Conservation (phyloP, 2,113 vertebrate genomes). For the Pelecanus crispus region DNA sequence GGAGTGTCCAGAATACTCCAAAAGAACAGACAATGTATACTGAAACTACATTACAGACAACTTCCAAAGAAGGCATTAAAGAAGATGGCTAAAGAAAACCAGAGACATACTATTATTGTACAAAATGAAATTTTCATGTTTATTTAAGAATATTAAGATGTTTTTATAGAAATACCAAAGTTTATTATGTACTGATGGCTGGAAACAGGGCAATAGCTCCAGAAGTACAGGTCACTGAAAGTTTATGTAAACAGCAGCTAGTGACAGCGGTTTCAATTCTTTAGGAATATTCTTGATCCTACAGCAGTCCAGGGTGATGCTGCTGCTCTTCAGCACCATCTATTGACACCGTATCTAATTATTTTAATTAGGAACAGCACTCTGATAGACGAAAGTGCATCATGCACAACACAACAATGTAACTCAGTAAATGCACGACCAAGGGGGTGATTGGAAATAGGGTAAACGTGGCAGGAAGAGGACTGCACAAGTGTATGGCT, state of each 20-base stretch:
- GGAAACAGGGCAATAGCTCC: background rate
- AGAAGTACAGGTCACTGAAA: background rate
- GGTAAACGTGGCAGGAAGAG: background rate
- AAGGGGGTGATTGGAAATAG: background rate
- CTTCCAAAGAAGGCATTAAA: background rate
- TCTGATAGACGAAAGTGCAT: background rate
- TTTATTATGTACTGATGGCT: background rate
- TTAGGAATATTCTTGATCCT: background rate
- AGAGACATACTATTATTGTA: background rate
- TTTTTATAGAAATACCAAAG: background rate
- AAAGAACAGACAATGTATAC: background rate
- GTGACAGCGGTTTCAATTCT: background rate
- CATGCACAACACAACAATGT: background rate
- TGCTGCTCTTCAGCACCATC: background rate
- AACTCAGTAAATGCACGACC: background rate
- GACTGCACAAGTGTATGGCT: background rate
- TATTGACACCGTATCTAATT: background rate
- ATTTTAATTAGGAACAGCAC: background rate
- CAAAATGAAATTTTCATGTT: background rate
- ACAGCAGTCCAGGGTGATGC: rapidly evolving
- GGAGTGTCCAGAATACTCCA: background rate
- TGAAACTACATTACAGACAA: background rate
- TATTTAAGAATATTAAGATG: background rate
- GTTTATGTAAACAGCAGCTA: background rate
- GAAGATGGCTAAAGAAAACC: background rate